Percentiles rank a stretch among this genome's conserved stretches.
phyloP scores from a whole-genome alignment of 2,888 invertebrate species.

The Mythimna vitellina region DNA sequence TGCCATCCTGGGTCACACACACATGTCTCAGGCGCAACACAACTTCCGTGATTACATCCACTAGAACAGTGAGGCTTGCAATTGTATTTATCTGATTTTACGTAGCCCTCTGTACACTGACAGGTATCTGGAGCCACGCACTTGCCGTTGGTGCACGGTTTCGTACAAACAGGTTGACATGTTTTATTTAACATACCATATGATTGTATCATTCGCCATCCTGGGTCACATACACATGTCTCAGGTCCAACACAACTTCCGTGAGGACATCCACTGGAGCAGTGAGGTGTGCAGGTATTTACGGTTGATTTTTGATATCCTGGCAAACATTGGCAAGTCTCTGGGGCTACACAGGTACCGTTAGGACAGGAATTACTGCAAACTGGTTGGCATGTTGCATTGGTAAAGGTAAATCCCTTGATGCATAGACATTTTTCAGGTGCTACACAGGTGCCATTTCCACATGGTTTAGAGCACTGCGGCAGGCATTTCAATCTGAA shows the following conservation, averaged over 20 bases:
- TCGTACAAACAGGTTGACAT: constrained; percentile 42
- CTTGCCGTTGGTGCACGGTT: constrained; percentile 24
- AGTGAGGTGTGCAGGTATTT: constrained; percentile 34
- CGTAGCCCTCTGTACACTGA: constrained; percentile 28
- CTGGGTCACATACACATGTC: constrained; percentile 18
- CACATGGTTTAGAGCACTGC: constrained; percentile 29
- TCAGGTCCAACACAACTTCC: constrained; percentile 53
- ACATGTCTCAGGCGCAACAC: constrained; percentile 44
- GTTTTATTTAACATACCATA: background rate
- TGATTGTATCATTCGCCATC: constrained; percentile 22
- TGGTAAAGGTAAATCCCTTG: constrained; percentile 31
- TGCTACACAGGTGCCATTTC: constrained; percentile 36
- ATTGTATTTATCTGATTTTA: background rate
- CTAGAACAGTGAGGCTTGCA: constrained; percentile 43
- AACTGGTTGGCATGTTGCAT: constrained; percentile 44
- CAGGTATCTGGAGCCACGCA: constrained; percentile 39
- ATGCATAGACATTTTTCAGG: constrained; percentile 52
- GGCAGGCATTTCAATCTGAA: constrained; percentile 45
- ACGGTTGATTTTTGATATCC: constrained; percentile 10
- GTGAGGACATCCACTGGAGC: constrained; percentile 38
- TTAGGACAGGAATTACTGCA: constrained; percentile 39
- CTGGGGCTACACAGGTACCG: constrained; percentile 37
- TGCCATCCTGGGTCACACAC: constrained; percentile 42
- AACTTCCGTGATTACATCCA: constrained; percentile 41
- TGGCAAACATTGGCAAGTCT: constrained; percentile 35